phyloP scores from a whole-genome alignment of 2,113 vertebrate species.

The Crocuta crocuta region DNA sequence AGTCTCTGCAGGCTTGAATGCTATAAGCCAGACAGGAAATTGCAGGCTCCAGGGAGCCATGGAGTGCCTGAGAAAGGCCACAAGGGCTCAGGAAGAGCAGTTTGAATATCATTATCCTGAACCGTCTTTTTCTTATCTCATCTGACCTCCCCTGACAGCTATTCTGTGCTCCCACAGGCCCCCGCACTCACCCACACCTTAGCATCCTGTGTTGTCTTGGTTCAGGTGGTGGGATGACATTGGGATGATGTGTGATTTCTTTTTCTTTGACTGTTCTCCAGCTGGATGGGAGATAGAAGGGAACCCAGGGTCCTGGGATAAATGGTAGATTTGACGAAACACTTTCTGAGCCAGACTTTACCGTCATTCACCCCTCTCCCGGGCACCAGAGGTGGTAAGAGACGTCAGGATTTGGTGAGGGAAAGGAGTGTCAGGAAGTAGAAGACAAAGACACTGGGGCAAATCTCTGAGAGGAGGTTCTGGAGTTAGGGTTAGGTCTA shows the following conservation, averaged over 20 bases:
- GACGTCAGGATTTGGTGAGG: not conserved
- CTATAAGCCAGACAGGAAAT: conserved; percentile 41
- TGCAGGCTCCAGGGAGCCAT: not conserved
- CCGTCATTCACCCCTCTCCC: not conserved
- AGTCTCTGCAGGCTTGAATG: not conserved
- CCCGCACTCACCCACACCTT: not conserved
- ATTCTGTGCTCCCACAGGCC: fast-evolving
- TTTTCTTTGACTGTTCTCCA: too few species aligned
- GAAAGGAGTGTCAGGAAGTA: not conserved
- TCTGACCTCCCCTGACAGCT: not conserved
- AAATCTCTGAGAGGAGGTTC: not conserved
- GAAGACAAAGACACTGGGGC: fast-evolving
- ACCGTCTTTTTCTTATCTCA: not conserved
- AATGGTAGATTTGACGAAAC: not conserved
- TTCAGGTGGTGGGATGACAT: fast-evolving
- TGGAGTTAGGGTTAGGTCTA: not conserved
- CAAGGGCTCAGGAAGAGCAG: not conserved
- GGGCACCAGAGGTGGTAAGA: not conserved
- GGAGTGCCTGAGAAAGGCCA: not conserved
- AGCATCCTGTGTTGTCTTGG: not conserved
- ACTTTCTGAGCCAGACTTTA: not conserved
- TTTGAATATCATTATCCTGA: fast-evolving
- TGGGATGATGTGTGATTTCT: not conserved
- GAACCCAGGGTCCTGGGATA: not conserved
- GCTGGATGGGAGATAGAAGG: not conserved